Evolutionary conservation across 2,888 invertebrate genomes (phyloP).

Genomic region (Liodrosophila aerea): DNA sequence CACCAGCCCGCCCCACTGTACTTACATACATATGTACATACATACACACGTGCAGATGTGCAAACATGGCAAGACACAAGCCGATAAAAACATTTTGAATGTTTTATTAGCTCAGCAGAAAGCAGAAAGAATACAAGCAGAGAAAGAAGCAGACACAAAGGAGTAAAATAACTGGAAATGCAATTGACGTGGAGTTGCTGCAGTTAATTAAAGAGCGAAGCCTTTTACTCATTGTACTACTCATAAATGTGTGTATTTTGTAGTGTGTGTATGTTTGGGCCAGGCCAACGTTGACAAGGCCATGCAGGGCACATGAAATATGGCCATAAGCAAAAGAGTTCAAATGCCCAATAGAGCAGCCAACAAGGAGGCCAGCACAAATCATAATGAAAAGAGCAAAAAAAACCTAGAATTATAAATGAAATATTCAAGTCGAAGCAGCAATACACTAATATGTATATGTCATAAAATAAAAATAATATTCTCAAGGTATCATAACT

Average conservation of each 20-base stretch:
- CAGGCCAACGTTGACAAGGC: slow-evolving; percentile 47
- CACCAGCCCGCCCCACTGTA: slow-evolving; percentile 10
- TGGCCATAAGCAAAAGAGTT: slow-evolving; percentile 41
- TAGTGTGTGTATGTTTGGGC: not conserved
- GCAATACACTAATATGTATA: not conserved
- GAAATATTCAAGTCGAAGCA: not conserved
- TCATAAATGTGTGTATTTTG: not conserved
- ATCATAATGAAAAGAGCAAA: slow-evolving; percentile 36
- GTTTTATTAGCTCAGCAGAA: slow-evolving; percentile 51
- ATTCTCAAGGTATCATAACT: no score
- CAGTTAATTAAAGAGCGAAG: slow-evolving; percentile 60
- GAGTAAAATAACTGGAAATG: slow-evolving; percentile 28
- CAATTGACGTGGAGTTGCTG: slow-evolving; percentile 46
- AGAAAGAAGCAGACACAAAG: not conserved
- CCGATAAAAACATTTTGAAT: slow-evolving; percentile 61
- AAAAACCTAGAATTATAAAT: not conserved
- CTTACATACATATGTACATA: not conserved
- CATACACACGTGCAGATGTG: not conserved
- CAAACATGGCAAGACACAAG: slow-evolving; percentile 31
- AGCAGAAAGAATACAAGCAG: not conserved
- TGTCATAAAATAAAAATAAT: no score
- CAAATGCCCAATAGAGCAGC: slow-evolving; percentile 44
- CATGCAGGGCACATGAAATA: slow-evolving; percentile 59
- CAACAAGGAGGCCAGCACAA: slow-evolving; percentile 48
- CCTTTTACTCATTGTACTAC: slow-evolving; percentile 7